Evolutionary conservation across 2,888 invertebrate genomes (phyloP), one percentile per base, ranked within the genome.

Genomic region (Agonopterix subpropinquella): DNA sequence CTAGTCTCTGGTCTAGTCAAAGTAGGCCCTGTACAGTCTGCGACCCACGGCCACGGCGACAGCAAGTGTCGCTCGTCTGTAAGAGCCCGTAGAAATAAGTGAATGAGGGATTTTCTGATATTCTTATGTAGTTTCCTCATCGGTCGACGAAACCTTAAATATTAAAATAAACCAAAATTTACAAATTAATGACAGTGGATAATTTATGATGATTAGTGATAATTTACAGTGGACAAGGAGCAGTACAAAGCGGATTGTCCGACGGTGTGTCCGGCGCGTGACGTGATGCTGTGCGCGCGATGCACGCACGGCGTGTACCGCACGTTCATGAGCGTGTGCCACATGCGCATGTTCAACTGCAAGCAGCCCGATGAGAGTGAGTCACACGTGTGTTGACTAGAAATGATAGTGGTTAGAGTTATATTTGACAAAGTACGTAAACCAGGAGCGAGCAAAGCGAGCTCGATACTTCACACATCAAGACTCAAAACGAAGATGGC

Each of bases 291-390:
- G 0, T 83, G 82, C 44, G 78, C 65, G 0, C 60, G 55, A 1
- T 79, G 77, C 47, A 48, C 56, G 2, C 76, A 79, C 45, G 68
- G 70, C 0, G 48, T 81, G 0, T 77, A 75, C 54, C 62, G 68
- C 28, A 78, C 80, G 0, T 83, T 82, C 51, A 45, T 70, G 18
- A 77, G 77, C 39, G 47, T 64, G 0, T 84, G 83, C 39, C 81
- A 81, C 43, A 61, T 83, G 54, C 64, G 77, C n/a, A 64, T 71
- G 65, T 80, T 72, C 37, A 41, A 44, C 4, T 84, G 84, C 51
- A 13, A 48, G 0, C 53, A 71, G 44, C 36, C 44, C 0, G 54
- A 64, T 0, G 75, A 79, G 50, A 58, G 81, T 80, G 47, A 68
- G 69, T 63, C n/a, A 4, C 15, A 9, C 18, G 1, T 0, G 36